Conservation (phyloP, 1,140 invertebrate genomes). For the Sycophaga agraensis region DNA sequence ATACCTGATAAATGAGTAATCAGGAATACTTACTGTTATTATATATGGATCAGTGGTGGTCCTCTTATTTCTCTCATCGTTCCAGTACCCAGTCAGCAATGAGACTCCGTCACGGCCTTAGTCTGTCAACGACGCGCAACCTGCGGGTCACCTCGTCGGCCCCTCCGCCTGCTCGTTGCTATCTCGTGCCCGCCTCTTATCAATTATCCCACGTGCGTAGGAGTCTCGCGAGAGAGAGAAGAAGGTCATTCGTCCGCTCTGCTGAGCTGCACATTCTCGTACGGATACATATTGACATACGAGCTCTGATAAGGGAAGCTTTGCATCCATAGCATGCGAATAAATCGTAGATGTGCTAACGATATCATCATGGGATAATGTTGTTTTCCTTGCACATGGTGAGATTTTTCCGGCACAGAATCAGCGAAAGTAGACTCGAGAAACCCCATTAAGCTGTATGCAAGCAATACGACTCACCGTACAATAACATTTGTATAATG, state of each 20-base stretch:
- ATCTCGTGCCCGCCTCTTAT: neutral
- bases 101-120: slow-evolving; percentile 10
- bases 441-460: no score
- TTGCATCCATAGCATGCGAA: neutral
- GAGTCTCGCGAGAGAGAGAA: no score
- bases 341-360: neutral
- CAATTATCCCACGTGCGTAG: neutral
- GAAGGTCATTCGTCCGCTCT: neutral
- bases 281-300: slow-evolving; percentile 2
- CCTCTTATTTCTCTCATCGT: slow-evolving; percentile 2
- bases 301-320: slow-evolving; percentile 1
- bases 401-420: no score
- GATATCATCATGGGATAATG: no score
- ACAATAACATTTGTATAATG: no score
- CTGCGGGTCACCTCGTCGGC: neutral
- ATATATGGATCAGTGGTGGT: no score
- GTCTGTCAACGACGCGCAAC: neutral
- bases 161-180: no score
- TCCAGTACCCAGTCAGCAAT: neutral
- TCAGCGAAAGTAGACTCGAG: no score
- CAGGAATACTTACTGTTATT: no score
- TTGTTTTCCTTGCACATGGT: no score
- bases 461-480: no score
- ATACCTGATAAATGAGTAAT: no score
- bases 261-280: neutral